Conservation (phyloP, 92 coral and sea anemone species). For the Blastomussa wellsi region DNA sequence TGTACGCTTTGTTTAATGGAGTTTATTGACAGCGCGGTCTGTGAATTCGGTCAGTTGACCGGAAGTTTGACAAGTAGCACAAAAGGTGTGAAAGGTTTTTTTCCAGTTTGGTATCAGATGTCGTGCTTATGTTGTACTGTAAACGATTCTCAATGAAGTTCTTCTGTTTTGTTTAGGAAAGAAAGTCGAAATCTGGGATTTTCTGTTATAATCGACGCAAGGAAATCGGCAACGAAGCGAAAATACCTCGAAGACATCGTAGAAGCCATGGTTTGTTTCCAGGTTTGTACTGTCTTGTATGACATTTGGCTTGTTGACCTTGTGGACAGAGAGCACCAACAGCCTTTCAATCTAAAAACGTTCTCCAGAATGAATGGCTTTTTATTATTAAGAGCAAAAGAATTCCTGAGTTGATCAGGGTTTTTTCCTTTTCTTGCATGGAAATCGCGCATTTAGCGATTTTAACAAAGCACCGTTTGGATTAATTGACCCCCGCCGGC, state of each 20-base stretch:
- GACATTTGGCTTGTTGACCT: not conserved
- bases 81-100: slow-evolving; percentile 36
- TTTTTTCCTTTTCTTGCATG: not conserved
- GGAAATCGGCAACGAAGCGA: slow-evolving; percentile 80
- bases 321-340: not conserved
- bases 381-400: not conserved
- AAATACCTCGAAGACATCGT: slow-evolving; percentile 76
- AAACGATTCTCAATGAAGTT: slow-evolving; percentile 15
- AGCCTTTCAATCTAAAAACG: not conserved
- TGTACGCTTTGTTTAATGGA: not conserved
- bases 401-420: not conserved
- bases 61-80: slow-evolving; percentile 43
- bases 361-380: not conserved
- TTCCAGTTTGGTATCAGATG: slow-evolving; percentile 57
- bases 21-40: slow-evolving; percentile 21
- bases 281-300: slow-evolving; percentile 58
- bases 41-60: slow-evolving; percentile 36
- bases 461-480: not conserved
- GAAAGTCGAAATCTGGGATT: slow-evolving; percentile 81
- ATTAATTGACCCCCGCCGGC: not conserved
- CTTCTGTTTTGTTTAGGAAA: slow-evolving; percentile 66
- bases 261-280: slow-evolving; percentile 94
- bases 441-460: not conserved
- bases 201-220: slow-evolving; percentile 81
- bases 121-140: slow-evolving; percentile 21